Evolutionary conservation across 2,113 vertebrate species (phyloP).

Genomic region (Pluvialis apricaria): DNA sequence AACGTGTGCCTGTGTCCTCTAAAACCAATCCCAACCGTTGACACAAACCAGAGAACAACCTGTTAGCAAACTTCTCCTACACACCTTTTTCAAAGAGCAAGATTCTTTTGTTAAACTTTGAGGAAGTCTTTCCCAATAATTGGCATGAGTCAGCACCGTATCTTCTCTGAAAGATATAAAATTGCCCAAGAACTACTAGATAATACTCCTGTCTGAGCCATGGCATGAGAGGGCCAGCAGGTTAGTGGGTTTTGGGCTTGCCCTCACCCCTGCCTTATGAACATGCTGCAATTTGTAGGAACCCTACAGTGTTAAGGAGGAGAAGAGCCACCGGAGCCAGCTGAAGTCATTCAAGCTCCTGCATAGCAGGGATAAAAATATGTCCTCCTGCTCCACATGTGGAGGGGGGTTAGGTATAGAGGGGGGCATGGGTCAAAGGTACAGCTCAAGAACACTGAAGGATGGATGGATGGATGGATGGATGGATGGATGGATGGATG

Average conservation of each 20-base stretch:
- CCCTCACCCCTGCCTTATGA: not conserved
- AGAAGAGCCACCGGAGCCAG: not conserved
- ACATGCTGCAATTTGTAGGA: not conserved
- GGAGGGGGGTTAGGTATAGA: not conserved
- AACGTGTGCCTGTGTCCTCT: not conserved
- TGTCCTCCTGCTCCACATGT: accelerated
- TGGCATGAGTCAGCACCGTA: accelerated
- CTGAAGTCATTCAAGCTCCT: not conserved
- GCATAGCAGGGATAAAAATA: not conserved
- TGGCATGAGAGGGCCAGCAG: not conserved
- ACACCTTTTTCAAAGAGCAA: not conserved
- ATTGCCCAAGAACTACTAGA: not conserved
- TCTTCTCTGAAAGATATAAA: not conserved
- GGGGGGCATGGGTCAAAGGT: not conserved
- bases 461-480: too few species aligned
- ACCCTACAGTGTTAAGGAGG: too few species aligned
- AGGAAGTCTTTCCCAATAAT: not conserved
- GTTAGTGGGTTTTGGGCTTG: not conserved
- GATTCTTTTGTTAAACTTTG: not conserved
- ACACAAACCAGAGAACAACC: not conserved
- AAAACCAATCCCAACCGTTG: not conserved
- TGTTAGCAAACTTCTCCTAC: not conserved
- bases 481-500: too few species aligned
- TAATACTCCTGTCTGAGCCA: not conserved
- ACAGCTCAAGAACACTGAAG: not conserved